Conservation (phyloP, 2,888 invertebrate genomes). For the Lacanobia wlatinum region DNA sequence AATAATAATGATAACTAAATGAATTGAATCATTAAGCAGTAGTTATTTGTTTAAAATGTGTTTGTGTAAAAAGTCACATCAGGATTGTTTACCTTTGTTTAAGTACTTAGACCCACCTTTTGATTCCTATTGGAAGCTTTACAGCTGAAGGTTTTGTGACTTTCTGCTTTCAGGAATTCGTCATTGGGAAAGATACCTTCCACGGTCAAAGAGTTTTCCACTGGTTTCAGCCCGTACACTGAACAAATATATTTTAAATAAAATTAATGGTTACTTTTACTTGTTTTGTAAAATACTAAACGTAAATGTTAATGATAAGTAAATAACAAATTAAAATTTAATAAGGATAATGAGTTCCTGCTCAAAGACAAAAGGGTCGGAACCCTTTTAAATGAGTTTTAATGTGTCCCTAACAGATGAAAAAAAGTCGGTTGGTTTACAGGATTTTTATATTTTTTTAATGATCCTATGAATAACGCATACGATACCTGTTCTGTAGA, state of each 20-base stretch:
- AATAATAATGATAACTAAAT: too few relatives aligned
- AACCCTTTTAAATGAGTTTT: neutral
- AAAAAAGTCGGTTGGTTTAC: too few relatives aligned
- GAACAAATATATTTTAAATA: slow-evolving; percentile 42
- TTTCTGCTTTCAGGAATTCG: slow-evolving; percentile 73
- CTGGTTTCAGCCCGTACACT: slow-evolving; percentile 75
- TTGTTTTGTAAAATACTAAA: neutral
- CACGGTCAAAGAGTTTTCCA: slow-evolving; percentile 67
- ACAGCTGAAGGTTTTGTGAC: slow-evolving; percentile 76
- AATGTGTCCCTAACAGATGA: neutral
- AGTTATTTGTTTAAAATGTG: too few relatives aligned
- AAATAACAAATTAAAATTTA: neutral
- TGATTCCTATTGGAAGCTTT: slow-evolving; percentile 76
- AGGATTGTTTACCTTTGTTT: too few relatives aligned
- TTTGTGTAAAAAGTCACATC: too few relatives aligned
- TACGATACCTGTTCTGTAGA: slow-evolving; percentile 78
- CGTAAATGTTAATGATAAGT: neutral
- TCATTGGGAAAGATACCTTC: slow-evolving; percentile 74
- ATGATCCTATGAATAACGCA: neutral
- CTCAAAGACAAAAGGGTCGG: neutral
- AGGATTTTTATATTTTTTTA: neutral
- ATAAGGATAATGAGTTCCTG: neutral
- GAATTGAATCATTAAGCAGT: too few relatives aligned
- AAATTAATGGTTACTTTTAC: neutral
- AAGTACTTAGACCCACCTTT: slow-evolving; percentile 69